Base-by-base conservation (phyloP, 2,888 invertebrate genomes). In the Acleris literana region DNA sequence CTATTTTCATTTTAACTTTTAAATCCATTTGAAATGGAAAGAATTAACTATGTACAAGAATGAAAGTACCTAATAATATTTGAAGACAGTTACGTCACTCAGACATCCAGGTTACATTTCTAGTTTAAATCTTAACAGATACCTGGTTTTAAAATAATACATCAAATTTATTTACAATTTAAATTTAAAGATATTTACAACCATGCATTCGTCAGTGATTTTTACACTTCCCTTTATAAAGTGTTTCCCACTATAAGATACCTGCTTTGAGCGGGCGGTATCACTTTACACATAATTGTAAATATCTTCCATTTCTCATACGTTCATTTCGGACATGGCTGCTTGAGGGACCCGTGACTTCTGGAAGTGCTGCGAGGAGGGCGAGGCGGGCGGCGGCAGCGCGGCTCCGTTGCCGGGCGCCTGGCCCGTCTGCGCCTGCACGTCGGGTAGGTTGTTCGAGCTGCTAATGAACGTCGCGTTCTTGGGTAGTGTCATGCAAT, bases 271-370 rank as follows among this genome's bases (percentile, higher is more conserved):
- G 61, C 53, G 61, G 72, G 74, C 73, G 68, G 72, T 73, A 80
- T 80, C 90, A 88, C 88, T 87, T 88, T 88, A 92, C 82, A 92
- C 92, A 91, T 92, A 92, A 90, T 92, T 92, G 90, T 92, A 92
- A 92, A 92, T 92, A 92, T 92, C 92, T 75, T 92, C 92, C 87
- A 92, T 93, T 73, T 93, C 93, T 97, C 97, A 97, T 95, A 97
- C 97, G 80, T 97, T 94, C 97, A 97, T 97, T 90, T 97, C 97
- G 71, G 96, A 96, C 94, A 97, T 97, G 18, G 96, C 96, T 68
- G 96, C 96, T 86, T 96, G 96, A 52, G 96, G 96, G 72, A 96
- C 95, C 78, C 95, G 82, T 9, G 92, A 87, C 72, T 90, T 93
- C 83, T 94, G 94, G 13, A 90, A 92, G 71, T 90, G 88, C 43